phyloP scores from a whole-genome alignment of 2,797 vertebrate genomes.

The Lindbergichthys nudifrons region DNA sequence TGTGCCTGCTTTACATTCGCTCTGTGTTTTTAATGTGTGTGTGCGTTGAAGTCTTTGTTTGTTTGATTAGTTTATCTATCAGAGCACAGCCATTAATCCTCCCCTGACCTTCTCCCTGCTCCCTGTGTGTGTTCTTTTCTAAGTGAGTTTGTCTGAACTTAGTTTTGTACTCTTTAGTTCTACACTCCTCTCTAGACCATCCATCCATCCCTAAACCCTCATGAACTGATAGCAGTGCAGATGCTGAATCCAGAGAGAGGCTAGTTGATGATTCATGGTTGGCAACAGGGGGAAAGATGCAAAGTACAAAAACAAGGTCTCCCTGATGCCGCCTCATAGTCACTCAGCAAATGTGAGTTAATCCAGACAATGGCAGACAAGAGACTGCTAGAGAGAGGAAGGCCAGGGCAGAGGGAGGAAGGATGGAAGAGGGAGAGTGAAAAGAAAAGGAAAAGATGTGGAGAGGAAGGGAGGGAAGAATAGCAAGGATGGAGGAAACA shows the following conservation, averaged over 20 bases:
- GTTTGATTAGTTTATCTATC: conserved; percentile 82
- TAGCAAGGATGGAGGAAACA: background rate
- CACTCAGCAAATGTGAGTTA: conserved; percentile 58
- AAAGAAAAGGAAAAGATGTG: background rate
- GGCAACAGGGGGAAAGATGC: conserved; percentile 45
- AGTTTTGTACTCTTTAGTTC: conserved; percentile 53
- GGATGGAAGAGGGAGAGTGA: background rate
- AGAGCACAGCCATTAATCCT: conserved; percentile 81
- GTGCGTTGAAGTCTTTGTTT: conserved; percentile 73
- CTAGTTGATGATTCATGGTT: conserved; percentile 48
- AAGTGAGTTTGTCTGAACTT: conserved; percentile 69
- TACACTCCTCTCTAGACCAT: conserved; percentile 42
- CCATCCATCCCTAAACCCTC: conserved; percentile 56
- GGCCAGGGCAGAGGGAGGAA: conserved; percentile 19
- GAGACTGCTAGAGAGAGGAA: conserved; percentile 20
- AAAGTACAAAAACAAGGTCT: conserved; percentile 50
- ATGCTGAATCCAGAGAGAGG: conserved; percentile 63
- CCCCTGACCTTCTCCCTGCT: conserved; percentile 75
- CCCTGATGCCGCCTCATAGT: conserved; percentile 8
- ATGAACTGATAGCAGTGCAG: conserved; percentile 54
- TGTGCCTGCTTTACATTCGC: conserved; percentile 68
- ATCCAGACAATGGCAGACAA: conserved; percentile 58
- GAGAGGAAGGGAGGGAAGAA: no score
- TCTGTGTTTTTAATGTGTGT: conserved; percentile 66
- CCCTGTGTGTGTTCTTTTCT: conserved; percentile 47